Conservation (phyloP, 2,113 vertebrate genomes). For the Phodopus roborovskii region DNA sequence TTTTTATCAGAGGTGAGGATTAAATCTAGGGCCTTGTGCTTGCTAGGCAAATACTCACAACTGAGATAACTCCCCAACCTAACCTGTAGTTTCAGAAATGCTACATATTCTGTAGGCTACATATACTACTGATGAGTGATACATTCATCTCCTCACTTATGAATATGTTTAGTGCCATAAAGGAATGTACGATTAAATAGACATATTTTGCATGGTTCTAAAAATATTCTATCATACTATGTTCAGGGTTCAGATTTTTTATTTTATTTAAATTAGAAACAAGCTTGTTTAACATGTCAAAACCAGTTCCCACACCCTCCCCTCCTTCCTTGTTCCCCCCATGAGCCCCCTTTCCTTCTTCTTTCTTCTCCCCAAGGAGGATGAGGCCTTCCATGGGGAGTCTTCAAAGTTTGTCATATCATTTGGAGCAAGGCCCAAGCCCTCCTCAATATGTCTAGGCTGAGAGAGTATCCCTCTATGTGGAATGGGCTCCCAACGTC, state of each 20-base stretch:
- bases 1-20: not conserved
- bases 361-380: no score
- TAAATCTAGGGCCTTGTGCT: not conserved
- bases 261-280: no score
- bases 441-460: no score
- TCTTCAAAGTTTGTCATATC: no score
- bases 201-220: not conserved
- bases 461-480: no score
- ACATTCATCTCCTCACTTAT: not conserved
- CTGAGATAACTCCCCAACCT: not conserved
- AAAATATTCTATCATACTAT: not conserved
- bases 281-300: no score
- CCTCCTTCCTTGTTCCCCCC: no score
- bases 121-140: not conserved
- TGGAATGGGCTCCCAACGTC: no score
- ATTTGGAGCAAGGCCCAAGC: no score
- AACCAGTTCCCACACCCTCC: no score
- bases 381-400: no score
- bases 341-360: no score
- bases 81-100: not conserved
- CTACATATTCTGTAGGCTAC: not conserved
- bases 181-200: not conserved
- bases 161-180: not conserved
- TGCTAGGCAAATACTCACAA: not conserved
- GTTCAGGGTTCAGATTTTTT: not conserved